These are phyloP conservation scores for Apostichopus parvimensis DNA, from an alignment of 35 echinoderm and acorn worm species.

Conservation along the genomic window DNA sequence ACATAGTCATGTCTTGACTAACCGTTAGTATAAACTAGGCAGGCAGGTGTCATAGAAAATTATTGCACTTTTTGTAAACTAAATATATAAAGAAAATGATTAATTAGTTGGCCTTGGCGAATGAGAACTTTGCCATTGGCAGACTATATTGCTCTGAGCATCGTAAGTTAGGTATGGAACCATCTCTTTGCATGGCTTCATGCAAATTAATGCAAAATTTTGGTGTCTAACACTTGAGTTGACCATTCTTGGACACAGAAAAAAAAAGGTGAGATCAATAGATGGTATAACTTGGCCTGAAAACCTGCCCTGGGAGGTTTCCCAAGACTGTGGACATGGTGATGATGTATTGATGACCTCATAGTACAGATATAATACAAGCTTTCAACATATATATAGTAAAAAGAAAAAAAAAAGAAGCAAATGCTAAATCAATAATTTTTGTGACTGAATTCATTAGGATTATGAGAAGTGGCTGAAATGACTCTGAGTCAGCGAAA, in stretches of 20 bases:
- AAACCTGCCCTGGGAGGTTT: not conserved
- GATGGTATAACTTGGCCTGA: not conserved
- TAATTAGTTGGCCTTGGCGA: slow-evolving; percentile 2
- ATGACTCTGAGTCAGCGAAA: not conserved
- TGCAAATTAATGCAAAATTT: not conserved
- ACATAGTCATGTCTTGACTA: no score
- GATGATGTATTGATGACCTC: not conserved
- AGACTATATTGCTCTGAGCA: not conserved
- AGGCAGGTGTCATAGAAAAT: not conserved
- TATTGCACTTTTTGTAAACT: not conserved
- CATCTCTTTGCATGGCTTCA: not conserved
- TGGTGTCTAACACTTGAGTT: not conserved
- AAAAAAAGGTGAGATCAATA: not conserved
- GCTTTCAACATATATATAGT: not conserved
- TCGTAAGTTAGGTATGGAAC: not conserved
- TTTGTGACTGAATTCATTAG: slow-evolving; percentile 9
- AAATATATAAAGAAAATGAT: not conserved
- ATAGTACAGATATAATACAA: not conserved
- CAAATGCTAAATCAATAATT: slow-evolving; percentile 12
- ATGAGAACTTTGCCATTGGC: not conserved
- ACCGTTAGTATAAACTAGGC: no score
- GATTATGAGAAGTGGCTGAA: slow-evolving; percentile 9
- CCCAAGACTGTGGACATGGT: not conserved
- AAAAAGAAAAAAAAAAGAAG: not conserved
- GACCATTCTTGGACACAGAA: not conserved